Percentiles rank a stretch among this genome's conserved stretches.
Conservation (phyloP, 2,888 invertebrate genomes). For the Rhamphomyia laevipes region DNA sequence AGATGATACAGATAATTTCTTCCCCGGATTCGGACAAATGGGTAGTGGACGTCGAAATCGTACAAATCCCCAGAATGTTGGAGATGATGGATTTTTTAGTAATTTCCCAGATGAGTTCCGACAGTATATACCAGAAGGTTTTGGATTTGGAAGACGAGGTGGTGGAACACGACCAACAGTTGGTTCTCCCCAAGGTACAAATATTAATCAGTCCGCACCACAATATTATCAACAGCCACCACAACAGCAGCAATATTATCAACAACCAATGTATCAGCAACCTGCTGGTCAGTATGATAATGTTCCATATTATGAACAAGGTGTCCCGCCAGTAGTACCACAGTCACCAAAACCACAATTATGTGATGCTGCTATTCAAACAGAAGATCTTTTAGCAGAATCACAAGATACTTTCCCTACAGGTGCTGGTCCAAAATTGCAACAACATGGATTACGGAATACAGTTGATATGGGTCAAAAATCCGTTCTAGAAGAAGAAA, state of each 20-base stretch:
- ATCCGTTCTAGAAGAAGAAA: slow-evolving; percentile 41
- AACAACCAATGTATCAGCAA: slow-evolving; percentile 3
- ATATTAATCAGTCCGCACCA: slow-evolving; percentile 7
- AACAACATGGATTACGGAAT: slow-evolving; percentile 60
- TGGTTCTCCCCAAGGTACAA: slow-evolving; percentile 9
- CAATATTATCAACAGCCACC: slow-evolving; percentile 18
- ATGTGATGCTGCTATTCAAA: slow-evolving; percentile 38
- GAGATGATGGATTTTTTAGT: slow-evolving; percentile 27
- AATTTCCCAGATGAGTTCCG: slow-evolving; percentile 36
- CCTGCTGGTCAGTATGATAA: not conserved
- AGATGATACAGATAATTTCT: slow-evolving; percentile 30
- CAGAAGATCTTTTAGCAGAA: slow-evolving; percentile 25
- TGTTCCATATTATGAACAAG: not conserved
- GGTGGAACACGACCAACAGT: slow-evolving; percentile 12
- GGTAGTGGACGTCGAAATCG: slow-evolving; percentile 10
- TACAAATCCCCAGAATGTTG: slow-evolving; percentile 15
- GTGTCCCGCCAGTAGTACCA: slow-evolving; percentile 11
- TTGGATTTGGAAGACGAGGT: slow-evolving; percentile 19
- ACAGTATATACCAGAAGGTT: slow-evolving; percentile 34
- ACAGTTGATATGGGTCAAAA: slow-evolving; percentile 68
- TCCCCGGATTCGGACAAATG: slow-evolving; percentile 27
- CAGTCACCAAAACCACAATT: slow-evolving; percentile 27
- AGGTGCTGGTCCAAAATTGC: slow-evolving; percentile 31
- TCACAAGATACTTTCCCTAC: slow-evolving; percentile 24
- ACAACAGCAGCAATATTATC: slow-evolving; percentile 7